Evolutionary conservation across 2,113 vertebrate species (phyloP).

Genomic region (Pungitius pungitius): DNA sequence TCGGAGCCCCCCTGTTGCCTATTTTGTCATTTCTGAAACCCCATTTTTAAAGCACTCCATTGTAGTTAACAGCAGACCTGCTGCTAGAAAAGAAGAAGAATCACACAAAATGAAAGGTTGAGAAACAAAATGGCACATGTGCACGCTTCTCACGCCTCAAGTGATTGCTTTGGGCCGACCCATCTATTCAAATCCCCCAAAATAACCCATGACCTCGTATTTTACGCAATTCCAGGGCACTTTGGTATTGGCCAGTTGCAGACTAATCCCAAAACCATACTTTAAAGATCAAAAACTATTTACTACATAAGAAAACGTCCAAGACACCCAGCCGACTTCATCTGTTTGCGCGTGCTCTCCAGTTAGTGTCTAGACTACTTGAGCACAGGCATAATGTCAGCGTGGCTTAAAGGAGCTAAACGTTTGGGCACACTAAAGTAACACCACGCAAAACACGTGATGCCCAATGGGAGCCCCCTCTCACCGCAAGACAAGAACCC

Average conservation of each 20-base stretch:
- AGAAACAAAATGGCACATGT: background rate
- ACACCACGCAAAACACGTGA: slow-evolving; percentile 16
- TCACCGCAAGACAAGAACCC: slow-evolving; percentile 1
- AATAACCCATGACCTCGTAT: slow-evolving; percentile 3
- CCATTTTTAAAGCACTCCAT: background rate
- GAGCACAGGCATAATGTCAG: background rate
- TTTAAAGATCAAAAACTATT: slow-evolving; percentile 11
- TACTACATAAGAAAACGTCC: background rate
- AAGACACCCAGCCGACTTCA: background rate
- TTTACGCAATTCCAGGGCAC: slow-evolving; percentile 29
- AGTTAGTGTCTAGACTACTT: background rate
- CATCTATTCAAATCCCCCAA: slow-evolving; percentile 24
- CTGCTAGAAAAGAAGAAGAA: background rate
- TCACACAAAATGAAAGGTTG: background rate
- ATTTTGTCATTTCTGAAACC: background rate
- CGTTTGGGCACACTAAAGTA: background rate
- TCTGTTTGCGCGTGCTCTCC: background rate
- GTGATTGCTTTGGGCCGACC: background rate
- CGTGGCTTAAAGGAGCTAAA: slow-evolving; percentile 7
- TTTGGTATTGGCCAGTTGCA: background rate
- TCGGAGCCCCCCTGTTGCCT: background rate
- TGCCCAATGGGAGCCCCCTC: background rate
- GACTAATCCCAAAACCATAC: background rate
- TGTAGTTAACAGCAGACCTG: background rate
- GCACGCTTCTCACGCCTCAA: background rate